These are phyloP conservation scores for Takifugu ocellatus DNA, from an alignment of 2,797 vertebrate species.

Conservation along the genomic window DNA sequence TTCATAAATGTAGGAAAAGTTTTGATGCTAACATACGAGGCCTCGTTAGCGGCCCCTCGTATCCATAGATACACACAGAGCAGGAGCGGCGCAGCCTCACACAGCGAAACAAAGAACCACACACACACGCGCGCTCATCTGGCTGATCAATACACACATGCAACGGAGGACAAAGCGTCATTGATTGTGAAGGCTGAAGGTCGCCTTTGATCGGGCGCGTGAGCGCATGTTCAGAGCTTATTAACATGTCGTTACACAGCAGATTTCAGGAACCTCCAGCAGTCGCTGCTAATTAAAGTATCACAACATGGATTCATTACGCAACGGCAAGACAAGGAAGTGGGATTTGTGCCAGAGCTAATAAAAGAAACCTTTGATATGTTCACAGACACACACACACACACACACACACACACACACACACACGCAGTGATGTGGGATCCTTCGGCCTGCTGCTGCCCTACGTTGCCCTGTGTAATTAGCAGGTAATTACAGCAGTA, in stretches of 20 bases:
- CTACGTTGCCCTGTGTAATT: slow-evolving; percentile 26
- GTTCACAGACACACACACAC: neutral
- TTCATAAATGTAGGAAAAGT: too few species aligned
- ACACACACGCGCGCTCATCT: too few species aligned
- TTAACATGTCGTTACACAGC: slow-evolving; percentile 50
- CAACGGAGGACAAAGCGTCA: too few species aligned
- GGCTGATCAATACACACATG: too few species aligned
- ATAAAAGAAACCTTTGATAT: neutral
- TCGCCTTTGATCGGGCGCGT: neutral
- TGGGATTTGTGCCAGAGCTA: neutral
- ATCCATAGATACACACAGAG: too few species aligned
- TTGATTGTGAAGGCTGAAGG: too few species aligned
- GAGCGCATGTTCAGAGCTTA: slow-evolving; percentile 3
- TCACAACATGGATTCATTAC: slow-evolving; percentile 6
- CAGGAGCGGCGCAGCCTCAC: too few species aligned
- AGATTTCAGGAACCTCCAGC: slow-evolving; percentile 28
- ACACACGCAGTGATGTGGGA: slow-evolving; percentile 26
- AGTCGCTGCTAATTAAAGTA: slow-evolving; percentile 21
- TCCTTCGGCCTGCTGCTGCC: slow-evolving; percentile 48
- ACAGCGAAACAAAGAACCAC: too few species aligned
- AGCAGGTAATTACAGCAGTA: slow-evolving; percentile 58
- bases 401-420: neutral
- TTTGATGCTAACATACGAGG: too few species aligned
- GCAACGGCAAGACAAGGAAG: neutral
- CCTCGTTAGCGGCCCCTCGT: too few species aligned